A percentile compares a stretch with the other conserved stretches of the same genome.
Conservation (phyloP, 1,140 invertebrate species). For the Tetraneura akinire region DNA sequence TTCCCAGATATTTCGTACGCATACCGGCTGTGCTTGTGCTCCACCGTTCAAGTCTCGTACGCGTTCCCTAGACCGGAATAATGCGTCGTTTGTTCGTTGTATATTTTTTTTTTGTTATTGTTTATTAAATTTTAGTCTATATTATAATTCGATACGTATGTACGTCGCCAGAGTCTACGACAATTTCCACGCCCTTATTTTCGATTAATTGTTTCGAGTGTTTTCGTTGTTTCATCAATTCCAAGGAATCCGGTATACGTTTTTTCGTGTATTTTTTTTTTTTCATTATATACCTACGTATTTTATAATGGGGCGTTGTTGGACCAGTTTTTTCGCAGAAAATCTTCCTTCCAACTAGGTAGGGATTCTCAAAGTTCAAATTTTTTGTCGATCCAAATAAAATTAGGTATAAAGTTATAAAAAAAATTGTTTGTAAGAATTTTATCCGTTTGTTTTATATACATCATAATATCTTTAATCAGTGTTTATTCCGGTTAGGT, state of each 20-base stretch:
- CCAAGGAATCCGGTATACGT: no score
- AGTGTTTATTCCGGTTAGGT: no score
- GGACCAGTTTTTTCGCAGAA: background rate
- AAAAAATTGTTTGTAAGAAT: no score
- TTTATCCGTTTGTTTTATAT: no score
- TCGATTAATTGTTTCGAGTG: background rate
- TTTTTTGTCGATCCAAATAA: no score
- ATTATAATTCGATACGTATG: no score
- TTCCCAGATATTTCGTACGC: background rate
- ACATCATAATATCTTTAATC: no score
- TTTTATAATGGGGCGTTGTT: background rate
- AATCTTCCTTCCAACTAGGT: background rate
- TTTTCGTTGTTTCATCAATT: background rate
- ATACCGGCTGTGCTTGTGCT: no score
- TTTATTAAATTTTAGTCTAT: no score
- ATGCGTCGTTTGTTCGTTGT: no score
- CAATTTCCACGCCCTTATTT: constrained; percentile 1
- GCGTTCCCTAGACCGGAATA: background rate
- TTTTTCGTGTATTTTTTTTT: background rate
- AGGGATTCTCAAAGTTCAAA: constrained; percentile 7
- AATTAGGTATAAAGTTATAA: no score
- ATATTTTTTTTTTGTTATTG: no score
- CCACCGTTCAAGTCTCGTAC: constrained; percentile 43
- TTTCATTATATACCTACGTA: background rate
- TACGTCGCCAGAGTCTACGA: background rate